Evolutionary conservation across 2,888 invertebrate species (phyloP).

Genomic region (Harmothoe impar): DNA sequence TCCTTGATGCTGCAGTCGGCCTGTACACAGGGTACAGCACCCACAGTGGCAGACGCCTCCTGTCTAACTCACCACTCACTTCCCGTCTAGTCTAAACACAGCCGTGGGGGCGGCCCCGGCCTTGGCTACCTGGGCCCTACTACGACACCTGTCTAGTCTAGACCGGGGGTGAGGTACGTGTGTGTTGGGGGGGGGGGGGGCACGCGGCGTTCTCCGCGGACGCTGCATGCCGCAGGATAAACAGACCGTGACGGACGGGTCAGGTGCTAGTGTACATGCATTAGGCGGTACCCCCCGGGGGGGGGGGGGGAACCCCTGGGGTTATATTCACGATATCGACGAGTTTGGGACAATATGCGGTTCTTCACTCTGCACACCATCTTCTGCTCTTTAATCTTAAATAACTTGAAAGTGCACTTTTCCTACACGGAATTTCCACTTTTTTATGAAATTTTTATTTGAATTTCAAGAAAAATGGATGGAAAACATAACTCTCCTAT

Average conservation of each 20-base stretch:
- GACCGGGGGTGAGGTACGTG: neutral
- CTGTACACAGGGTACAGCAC: no score
- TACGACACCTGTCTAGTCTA: neutral
- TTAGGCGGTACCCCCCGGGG: neutral
- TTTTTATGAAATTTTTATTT: neutral
- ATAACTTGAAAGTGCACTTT: no score
- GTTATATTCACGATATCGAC: neutral
- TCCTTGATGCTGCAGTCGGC: no score
- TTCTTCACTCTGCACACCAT: no score
- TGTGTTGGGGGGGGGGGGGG: neutral
- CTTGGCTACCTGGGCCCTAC: no score
- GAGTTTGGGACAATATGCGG: no score
- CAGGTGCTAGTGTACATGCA: neutral
- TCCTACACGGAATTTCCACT: neutral
- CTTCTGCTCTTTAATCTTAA: no score
- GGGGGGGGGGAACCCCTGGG: neutral
- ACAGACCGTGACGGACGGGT: slow-evolving; percentile 2
- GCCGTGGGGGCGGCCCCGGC: no score
- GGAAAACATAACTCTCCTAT: no score
- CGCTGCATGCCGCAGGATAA: neutral
- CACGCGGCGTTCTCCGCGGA: no score
- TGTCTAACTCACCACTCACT: neutral
- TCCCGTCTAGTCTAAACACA: neutral
- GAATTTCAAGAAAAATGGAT: no score
- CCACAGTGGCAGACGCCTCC: no score